A percentile compares a stretch with the other conserved stretches of the same genome.
These are phyloP conservation scores for Elaphurus davidianus DNA, from an alignment of 2,113 vertebrate species.

Conservation along the genomic window DNA sequence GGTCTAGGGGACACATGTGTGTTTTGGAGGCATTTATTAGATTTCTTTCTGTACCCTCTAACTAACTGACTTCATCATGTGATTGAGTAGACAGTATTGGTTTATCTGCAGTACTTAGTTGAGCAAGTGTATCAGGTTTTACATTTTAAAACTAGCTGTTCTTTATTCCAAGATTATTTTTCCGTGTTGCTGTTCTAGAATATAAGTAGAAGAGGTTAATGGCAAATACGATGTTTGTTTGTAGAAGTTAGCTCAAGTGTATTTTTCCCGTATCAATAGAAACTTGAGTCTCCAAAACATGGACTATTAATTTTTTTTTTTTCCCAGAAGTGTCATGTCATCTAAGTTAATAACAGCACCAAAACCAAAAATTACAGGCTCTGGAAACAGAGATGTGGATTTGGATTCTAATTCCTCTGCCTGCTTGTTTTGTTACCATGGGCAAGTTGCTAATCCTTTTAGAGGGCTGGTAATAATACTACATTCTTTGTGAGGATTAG, in stretches of 20 bases:
- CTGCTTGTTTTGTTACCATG: background rate
- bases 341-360: background rate
- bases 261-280: background rate
- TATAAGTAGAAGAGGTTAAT: background rate
- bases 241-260: background rate
- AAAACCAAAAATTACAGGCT: background rate
- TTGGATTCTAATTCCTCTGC: background rate
- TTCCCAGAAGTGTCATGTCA: background rate
- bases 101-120: background rate
- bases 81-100: background rate
- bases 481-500: background rate
- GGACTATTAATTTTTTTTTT: background rate
- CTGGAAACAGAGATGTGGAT: background rate
- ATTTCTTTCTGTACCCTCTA: background rate
- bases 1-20: background rate
- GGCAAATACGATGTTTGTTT: background rate
- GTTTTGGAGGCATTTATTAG: background rate
- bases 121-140: background rate
- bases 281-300: background rate
- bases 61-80: background rate
- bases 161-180: background rate
- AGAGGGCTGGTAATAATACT: background rate
- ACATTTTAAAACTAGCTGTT: background rate
- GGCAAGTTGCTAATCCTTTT: background rate
- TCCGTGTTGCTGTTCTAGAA: accelerated